A percentile compares a stretch with the other conserved stretches of the same genome.
These are phyloP conservation scores for Lycocerus yunnanus DNA, from an alignment of 2,888 invertebrate species.

Conservation along the genomic window DNA sequence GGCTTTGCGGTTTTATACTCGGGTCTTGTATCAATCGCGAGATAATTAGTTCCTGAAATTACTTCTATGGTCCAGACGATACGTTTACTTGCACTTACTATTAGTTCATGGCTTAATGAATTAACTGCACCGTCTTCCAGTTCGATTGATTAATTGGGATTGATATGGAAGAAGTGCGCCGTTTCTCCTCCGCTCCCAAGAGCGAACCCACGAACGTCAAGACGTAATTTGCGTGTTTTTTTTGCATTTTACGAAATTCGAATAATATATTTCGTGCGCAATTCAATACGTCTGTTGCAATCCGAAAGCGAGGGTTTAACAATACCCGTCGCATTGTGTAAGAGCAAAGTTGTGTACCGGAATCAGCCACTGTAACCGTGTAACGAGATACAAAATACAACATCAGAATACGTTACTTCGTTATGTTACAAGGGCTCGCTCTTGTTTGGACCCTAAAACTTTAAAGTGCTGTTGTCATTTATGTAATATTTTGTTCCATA, in stretches of 20 bases:
- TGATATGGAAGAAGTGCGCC: too few relatives aligned
- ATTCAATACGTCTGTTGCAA: constrained; percentile 20
- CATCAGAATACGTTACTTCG: constrained; percentile 4
- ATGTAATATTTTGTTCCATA: not conserved
- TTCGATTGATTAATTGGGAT: not conserved
- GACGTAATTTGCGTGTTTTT: not conserved
- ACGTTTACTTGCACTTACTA: not conserved
- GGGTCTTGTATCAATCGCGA: constrained; percentile 41
- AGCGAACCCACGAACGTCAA: not conserved
- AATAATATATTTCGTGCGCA: not conserved
- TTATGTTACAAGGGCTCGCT: not conserved
- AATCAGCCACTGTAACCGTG: constrained; percentile 19
- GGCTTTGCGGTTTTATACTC: constrained; percentile 8
- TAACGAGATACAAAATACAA: constrained; percentile 16
- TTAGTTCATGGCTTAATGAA: not conserved
- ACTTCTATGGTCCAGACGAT: constrained; percentile 9
- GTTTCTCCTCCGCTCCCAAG: not conserved
- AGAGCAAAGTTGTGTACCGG: constrained; percentile 16
- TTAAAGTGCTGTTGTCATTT: not conserved
- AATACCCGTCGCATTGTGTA: constrained; percentile 17
- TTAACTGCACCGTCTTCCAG: not conserved
- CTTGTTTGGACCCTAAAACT: not conserved
- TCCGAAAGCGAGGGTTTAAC: constrained; percentile 21
- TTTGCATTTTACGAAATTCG: not conserved
- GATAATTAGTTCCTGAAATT: constrained; percentile 45